Evolutionary conservation across 2,888 invertebrate genomes (phyloP).

Genomic region (Drosophila prostipennis): DNA sequence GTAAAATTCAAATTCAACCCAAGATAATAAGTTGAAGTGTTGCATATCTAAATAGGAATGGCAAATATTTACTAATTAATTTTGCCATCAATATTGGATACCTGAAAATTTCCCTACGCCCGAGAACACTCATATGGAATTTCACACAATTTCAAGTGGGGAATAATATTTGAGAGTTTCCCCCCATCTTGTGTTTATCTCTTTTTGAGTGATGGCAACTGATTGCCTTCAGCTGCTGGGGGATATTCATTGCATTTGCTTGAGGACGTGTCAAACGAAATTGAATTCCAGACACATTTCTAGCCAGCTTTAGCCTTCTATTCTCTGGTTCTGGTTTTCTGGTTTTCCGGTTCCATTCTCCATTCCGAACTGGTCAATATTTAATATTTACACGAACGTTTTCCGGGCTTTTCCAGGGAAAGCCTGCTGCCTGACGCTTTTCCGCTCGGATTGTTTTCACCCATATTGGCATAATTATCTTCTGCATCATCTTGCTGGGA

Average conservation of each 20-base stretch:
- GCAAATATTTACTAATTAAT: slow-evolving; percentile 5
- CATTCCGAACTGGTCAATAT: slow-evolving; percentile 28
- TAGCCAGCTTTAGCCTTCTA: slow-evolving; percentile 6
- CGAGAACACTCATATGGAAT: neutral
- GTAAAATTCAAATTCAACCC: neutral
- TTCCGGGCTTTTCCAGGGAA: slow-evolving; percentile 11
- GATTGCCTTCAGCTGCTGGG: slow-evolving; percentile 23
- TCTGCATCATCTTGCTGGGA: slow-evolving; percentile 19
- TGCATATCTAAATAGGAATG: neutral
- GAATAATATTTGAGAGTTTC: slow-evolving; percentile 5
- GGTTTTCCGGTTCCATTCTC: neutral
- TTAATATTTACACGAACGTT: slow-evolving; percentile 38
- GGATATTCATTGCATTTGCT: slow-evolving; percentile 33
- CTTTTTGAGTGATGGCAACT: slow-evolving; percentile 31
- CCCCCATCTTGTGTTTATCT: neutral
- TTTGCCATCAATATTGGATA: slow-evolving; percentile 1
- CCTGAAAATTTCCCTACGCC: neutral
- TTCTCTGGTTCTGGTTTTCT: neutral
- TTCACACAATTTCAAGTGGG: slow-evolving; percentile 10
- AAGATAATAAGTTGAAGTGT: neutral
- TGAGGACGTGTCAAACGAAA: slow-evolving; percentile 40
- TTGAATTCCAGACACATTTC: slow-evolving; percentile 44
- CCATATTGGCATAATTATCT: slow-evolving; percentile 43
- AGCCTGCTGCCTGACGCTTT: slow-evolving; percentile 1
- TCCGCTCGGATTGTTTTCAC: slow-evolving; percentile 24